Percentiles rank a stretch among this genome's conserved stretches.
These are phyloP conservation scores for Sus scrofa DNA, from an alignment of 2,113 vertebrate genomes.

Conservation along the genomic window DNA sequence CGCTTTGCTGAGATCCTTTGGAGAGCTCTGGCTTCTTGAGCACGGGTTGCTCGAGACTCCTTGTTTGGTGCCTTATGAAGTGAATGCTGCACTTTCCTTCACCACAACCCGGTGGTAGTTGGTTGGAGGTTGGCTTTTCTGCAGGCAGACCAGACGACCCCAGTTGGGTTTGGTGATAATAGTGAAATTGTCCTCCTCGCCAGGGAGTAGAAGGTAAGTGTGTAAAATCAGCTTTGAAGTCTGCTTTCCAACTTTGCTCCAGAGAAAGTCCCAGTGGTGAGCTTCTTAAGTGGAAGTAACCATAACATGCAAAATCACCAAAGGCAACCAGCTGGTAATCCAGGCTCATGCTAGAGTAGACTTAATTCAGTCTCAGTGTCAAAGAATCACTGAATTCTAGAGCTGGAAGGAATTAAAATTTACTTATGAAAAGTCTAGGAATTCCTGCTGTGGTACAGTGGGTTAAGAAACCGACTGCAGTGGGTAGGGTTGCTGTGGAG, in stretches of 20 bases:
- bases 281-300: not conserved
- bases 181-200: not conserved
- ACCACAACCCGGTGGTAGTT: not conserved
- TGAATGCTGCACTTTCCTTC: not conserved
- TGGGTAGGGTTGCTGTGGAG: too few species aligned
- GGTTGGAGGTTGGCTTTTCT: not conserved
- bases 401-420: not conserved
- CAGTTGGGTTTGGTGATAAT: not conserved
- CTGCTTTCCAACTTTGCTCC: not conserved
- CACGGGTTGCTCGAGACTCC: not conserved
- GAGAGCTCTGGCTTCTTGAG: not conserved
- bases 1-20: not conserved
- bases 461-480: too few species aligned
- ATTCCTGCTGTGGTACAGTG: too few species aligned
- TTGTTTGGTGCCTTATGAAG: fast-evolving
- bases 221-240: not conserved
- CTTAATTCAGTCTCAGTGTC: not conserved
- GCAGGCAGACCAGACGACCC: not conserved
- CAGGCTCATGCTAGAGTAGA: not conserved
- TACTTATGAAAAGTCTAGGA: not conserved
- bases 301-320: not conserved
- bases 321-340: not conserved
- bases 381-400: not conserved
- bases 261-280: not conserved
- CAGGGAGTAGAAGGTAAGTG: not conserved